Percentiles rank a stretch among this genome's conserved stretches.
Conservation (phyloP, 2,888 invertebrate genomes). For the Toxonevra muliebris region DNA sequence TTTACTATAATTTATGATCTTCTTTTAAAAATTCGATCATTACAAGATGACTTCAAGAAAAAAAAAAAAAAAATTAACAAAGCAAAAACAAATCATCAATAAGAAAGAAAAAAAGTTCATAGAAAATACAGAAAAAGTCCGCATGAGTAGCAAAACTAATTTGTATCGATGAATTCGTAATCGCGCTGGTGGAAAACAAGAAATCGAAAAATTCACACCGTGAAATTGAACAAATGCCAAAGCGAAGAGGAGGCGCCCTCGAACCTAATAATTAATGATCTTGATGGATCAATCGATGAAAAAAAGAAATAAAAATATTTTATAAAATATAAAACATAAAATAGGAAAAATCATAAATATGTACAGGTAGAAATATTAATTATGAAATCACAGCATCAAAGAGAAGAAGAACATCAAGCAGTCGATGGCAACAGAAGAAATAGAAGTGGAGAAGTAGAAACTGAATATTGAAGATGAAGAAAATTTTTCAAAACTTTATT, state of each 20-base stretch:
- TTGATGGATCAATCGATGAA: conserved; percentile 45
- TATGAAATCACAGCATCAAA: conserved; percentile 14
- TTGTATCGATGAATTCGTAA: conserved; percentile 39
- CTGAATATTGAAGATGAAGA: not conserved
- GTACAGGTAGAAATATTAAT: not conserved
- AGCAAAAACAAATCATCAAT: not conserved
- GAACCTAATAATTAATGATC: conserved; percentile 55
- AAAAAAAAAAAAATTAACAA: not conserved
- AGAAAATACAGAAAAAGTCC: conserved; percentile 27
- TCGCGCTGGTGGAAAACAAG: conserved; percentile 25
- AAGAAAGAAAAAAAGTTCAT: conserved; percentile 2
- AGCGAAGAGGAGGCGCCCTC: conserved; percentile 39
- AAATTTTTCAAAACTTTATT: not conserved
- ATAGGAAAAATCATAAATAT: too few relatives aligned
- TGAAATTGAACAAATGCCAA: conserved; percentile 48
- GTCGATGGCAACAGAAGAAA: not conserved
- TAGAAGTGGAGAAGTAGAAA: not conserved
- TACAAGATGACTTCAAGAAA: conserved; percentile 31
- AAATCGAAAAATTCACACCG: conserved; percentile 45
- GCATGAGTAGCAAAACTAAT: conserved; percentile 49
- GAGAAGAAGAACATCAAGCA: conserved; percentile 29
- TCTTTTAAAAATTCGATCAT: conserved; percentile 26
- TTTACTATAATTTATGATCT: conserved; percentile 29
- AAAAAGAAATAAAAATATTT: too few relatives aligned
- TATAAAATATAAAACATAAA: not conserved